These are phyloP conservation scores for Lordiphosa mommai DNA, from an alignment of 1,140 invertebrate species.

Conservation along the genomic window DNA sequence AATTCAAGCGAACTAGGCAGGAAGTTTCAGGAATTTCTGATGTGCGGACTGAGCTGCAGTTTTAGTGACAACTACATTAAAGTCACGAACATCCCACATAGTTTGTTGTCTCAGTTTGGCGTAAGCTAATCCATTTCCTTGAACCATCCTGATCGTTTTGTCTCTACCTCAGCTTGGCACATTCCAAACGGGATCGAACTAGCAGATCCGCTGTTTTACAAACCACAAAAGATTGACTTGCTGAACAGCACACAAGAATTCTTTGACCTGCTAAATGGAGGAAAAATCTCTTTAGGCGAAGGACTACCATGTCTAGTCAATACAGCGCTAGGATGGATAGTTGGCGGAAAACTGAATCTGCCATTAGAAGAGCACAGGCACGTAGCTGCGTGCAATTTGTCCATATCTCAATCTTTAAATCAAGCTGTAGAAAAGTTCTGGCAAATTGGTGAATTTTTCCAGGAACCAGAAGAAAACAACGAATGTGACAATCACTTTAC, in stretches of 20 bases:
- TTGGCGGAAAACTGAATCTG: too few relatives aligned
- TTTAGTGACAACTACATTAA: neutral
- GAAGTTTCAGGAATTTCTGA: neutral
- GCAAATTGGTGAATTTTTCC: too few relatives aligned
- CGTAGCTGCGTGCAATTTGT: neutral
- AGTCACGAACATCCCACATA: too few relatives aligned
- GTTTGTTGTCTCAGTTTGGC: neutral
- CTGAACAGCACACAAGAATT: constrained; percentile 35
- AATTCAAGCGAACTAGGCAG: neutral
- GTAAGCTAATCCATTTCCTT: neutral
- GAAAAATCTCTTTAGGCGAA: constrained; percentile 27
- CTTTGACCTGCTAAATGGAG: constrained; percentile 22
- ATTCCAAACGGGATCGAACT: constrained; percentile 32
- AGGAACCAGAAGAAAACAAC: too few relatives aligned
- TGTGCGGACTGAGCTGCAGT: neutral
- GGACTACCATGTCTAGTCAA: constrained; percentile 15
- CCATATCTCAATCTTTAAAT: neutral
- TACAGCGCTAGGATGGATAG: too few relatives aligned
- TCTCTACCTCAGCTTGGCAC: constrained; percentile 3
- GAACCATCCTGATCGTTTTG: neutral
- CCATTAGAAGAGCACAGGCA: constrained; percentile 1
- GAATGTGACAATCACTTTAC: constrained; percentile 8
- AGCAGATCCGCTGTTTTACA: constrained; percentile 46
- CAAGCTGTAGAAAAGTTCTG: constrained; percentile 45
- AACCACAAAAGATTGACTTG: constrained; percentile 47